These are phyloP conservation scores for Pilophorus perplexus DNA, from an alignment of 2,888 invertebrate genomes.

Conservation along the genomic window DNA sequence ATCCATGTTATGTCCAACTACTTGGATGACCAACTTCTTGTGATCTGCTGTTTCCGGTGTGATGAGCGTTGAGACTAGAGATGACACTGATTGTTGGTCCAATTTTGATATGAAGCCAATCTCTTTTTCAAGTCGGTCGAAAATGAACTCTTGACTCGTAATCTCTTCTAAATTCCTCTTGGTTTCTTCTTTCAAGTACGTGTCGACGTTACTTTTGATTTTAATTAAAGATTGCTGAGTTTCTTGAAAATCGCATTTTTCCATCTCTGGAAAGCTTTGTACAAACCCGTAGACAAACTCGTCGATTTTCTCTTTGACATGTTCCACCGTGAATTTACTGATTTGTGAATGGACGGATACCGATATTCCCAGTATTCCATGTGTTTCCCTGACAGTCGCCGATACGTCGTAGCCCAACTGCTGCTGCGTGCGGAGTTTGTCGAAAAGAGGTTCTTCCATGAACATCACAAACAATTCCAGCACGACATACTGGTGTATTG, in stretches of 20 bases:
- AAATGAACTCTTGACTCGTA: slow-evolving; percentile 66
- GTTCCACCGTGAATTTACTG: slow-evolving; percentile 64
- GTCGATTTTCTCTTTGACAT: slow-evolving; percentile 71
- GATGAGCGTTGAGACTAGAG: background rate
- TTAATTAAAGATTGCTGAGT: slow-evolving; percentile 66
- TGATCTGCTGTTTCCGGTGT: slow-evolving; percentile 1
- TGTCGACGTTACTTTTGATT: slow-evolving; percentile 71
- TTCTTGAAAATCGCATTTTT: slow-evolving; percentile 61
- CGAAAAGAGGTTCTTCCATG: slow-evolving; percentile 86
- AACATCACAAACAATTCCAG: slow-evolving; percentile 57
- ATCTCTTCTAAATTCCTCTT: slow-evolving; percentile 80
- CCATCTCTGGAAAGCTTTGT: slow-evolving; percentile 59
- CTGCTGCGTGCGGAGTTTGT: slow-evolving; percentile 79
- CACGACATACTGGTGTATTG: slow-evolving; percentile 43
- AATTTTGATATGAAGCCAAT: slow-evolving; percentile 16
- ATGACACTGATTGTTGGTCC: background rate
- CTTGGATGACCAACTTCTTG: slow-evolving; percentile 46
- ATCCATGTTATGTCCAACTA: slow-evolving; percentile 41
- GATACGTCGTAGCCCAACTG: slow-evolving; percentile 86
- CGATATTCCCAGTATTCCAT: slow-evolving; percentile 72
- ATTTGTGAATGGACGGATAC: slow-evolving; percentile 77
- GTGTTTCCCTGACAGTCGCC: slow-evolving; percentile 67
- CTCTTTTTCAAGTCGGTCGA: slow-evolving; percentile 71
- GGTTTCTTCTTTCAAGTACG: slow-evolving; percentile 73
- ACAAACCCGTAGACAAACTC: slow-evolving; percentile 65